Base-by-base conservation (phyloP, 2,888 invertebrate species). In the Galeopsomyia nigrocyanea region DNA sequence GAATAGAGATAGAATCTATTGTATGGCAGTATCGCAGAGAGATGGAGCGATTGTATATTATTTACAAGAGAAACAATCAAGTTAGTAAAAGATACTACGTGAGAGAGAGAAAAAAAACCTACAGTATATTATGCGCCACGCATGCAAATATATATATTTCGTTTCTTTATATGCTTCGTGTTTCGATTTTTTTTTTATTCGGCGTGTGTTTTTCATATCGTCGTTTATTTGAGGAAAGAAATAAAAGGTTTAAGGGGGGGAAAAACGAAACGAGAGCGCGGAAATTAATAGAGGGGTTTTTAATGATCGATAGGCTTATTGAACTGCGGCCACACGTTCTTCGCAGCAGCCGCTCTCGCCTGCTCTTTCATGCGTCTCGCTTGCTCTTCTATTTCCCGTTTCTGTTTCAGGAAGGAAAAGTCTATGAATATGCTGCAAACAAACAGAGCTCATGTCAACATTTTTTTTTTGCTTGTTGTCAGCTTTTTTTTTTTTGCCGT, bases 381-480 rank as follows among this genome's bases (percentile, higher is more conserved):
- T 87, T 90, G 89, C 87, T 89, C 89, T 88, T 89, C 88, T 82
- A 90, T 89, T 88, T 89, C 88, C 86, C 88, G 88, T 90, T 90
- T 91, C 88, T 91, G 90, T 91, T 92, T 91, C 88, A 93, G 90
- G 91, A 93, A 92, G 90, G 93, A 92, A 86, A 93, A 91, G 90
- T 93, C 92, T 91, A 93, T 92, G 91, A 93, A 93, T 91, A 93
- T 92, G 91, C 93, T 92, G 89, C 87, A 88, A 90, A 79, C 71
- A 79, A 78, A 78, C 51, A 76, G 67, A 76, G 63, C 68, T 74
- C 63, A 47, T n/a, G 19, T 71, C 65, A 75, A 65, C 53, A 31
- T 53, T 70, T 31, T 13, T 39, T 19, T 69, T 61, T 50, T 31
- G 3, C 26, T 5, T 26, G 2, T 26, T 5, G 26, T 5, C 26